Percentiles rank a stretch among this genome's conserved stretches.
Conservation (phyloP, 2,888 invertebrate genomes). For the Diaprepes abbreviatus region DNA sequence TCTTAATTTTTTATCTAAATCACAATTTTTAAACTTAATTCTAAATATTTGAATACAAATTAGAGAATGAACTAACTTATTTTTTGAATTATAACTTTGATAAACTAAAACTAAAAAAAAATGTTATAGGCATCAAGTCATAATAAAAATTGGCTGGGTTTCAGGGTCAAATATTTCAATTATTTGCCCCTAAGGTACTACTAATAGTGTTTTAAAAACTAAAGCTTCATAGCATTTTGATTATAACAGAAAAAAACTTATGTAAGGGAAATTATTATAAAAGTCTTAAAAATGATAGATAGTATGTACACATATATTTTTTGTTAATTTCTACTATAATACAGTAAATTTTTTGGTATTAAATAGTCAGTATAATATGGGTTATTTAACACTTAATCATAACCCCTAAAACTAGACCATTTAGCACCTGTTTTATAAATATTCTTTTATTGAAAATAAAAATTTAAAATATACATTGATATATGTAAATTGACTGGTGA, state of each 20-base stretch:
- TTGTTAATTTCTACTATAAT: slow-evolving; percentile 11
- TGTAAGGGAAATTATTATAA: background rate
- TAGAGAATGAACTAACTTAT: background rate
- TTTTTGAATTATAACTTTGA: slow-evolving; percentile 1
- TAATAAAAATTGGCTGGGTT: slow-evolving; percentile 16
- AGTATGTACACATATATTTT: background rate
- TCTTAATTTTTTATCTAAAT: too few species aligned
- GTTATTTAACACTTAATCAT: background rate
- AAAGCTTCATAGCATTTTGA: slow-evolving; percentile 26
- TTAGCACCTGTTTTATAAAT: background rate
- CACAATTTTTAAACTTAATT: too few species aligned
- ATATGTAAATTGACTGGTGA: slow-evolving; percentile 6
- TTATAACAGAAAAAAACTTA: background rate
- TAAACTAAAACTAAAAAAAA: slow-evolving; percentile 8
- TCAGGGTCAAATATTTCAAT: background rate
- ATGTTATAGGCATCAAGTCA: background rate
- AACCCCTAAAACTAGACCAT: slow-evolving; percentile 1
- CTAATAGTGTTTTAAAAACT: slow-evolving; percentile 22
- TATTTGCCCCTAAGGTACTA: slow-evolving; percentile 18
- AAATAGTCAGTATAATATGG: slow-evolving; percentile 8
- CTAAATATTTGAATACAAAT: background rate
- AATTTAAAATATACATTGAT: background rate
- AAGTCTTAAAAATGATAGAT: background rate
- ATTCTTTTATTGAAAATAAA: background rate
- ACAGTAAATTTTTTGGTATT: slow-evolving; percentile 1